A percentile compares a stretch with the other conserved stretches of the same genome.
Conservation (phyloP, 2,113 vertebrate species). For the Noctilio leporinus region DNA sequence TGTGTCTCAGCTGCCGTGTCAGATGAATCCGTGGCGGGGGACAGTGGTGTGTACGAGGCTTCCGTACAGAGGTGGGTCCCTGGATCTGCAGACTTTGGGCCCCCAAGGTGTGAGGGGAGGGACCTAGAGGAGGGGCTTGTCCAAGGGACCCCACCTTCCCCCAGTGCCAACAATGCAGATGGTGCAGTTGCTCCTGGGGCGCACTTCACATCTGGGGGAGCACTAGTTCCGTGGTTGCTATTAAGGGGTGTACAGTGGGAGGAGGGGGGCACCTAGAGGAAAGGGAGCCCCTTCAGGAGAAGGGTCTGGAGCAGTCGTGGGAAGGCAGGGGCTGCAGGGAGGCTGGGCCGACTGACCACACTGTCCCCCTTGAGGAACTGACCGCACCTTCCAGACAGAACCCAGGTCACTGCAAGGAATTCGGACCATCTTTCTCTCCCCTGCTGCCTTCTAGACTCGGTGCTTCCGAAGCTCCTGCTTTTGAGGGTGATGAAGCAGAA, state of each 20-base stretch:
- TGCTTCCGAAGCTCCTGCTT: slow-evolving; percentile 73
- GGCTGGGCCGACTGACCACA: neutral
- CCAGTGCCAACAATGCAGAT: neutral
- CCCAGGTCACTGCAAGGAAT: neutral
- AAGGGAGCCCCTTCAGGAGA: neutral
- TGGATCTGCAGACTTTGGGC: fast-evolving
- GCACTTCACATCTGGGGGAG: fast-evolving
- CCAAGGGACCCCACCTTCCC: neutral
- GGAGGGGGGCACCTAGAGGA: neutral
- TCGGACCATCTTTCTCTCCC: neutral
- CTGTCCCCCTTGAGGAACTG: neutral
- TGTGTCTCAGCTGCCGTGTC: slow-evolving; percentile 95
- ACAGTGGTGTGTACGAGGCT: slow-evolving; percentile 95
- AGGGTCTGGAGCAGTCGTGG: neutral
- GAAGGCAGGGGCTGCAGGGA: neutral
- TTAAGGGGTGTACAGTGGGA: fast-evolving
- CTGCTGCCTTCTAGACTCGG: slow-evolving; percentile 70
- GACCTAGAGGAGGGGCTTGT: neutral
- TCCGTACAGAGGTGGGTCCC: slow-evolving; percentile 86
- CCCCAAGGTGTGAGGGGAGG: neutral
- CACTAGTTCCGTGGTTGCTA: fast-evolving
- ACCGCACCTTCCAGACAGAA: neutral
- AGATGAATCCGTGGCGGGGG: slow-evolving; percentile 95
- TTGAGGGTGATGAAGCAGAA: slow-evolving; percentile 81
- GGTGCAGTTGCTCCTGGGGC: neutral